phyloP scores from a whole-genome alignment of 2,113 vertebrate species.

The Notothenia rossii region DNA sequence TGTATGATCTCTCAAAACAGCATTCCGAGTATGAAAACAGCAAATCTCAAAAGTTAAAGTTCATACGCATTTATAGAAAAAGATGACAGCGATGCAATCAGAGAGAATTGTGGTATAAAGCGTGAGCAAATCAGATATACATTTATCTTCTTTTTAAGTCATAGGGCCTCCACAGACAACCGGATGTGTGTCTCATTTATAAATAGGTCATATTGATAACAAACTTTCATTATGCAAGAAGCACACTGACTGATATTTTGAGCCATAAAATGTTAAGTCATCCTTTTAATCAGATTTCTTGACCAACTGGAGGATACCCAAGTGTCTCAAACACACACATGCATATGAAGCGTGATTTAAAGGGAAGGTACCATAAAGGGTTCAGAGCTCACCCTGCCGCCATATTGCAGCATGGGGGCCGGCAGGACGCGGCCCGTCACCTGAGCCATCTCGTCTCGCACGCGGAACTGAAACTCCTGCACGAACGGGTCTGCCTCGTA shows the following conservation, averaged over 20 bases:
- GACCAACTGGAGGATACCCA: too few relatives aligned
- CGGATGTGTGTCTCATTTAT: neutral
- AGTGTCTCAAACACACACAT: neutral
- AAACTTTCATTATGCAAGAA: too few relatives aligned
- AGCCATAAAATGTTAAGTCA: neutral
- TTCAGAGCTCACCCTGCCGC: conserved; percentile 92
- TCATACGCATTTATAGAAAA: neutral
- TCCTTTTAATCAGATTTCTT: too few relatives aligned
- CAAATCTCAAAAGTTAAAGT: neutral
- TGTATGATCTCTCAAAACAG: neutral
- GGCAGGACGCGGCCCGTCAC: conserved; percentile 96
- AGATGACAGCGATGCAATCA: neutral
- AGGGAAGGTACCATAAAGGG: conserved; percentile 82
- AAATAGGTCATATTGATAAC: neutral
- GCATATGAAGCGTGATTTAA: conserved; percentile 70
- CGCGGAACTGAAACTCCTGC: conserved; percentile 96
- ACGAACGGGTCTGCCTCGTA: conserved; percentile 95
- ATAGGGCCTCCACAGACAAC: conserved; percentile 12
- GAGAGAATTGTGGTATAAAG: neutral
- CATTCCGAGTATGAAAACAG: neutral
- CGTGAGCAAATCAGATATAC: neutral
- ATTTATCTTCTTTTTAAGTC: neutral
- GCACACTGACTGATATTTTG: neutral
- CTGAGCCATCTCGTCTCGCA: conserved; percentile 96
- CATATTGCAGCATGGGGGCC: conserved; percentile 97